phyloP scores from a whole-genome alignment of 1,140 invertebrate genomes.

The Oryzaephilus surinamensis region DNA sequence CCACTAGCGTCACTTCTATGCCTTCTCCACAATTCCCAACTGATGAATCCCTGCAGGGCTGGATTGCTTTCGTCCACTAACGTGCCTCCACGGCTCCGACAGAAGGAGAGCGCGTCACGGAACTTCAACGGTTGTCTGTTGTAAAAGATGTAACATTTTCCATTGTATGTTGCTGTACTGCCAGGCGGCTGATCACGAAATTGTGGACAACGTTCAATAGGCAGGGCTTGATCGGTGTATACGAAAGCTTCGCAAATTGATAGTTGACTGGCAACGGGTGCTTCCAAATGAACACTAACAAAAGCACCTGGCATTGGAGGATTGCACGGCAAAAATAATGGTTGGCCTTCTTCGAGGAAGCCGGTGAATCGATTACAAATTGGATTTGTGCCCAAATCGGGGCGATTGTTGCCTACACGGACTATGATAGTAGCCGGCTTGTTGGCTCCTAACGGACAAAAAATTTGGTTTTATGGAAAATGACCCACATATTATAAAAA shows the following conservation, averaged over 20 bases:
- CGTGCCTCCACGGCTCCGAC: slow-evolving; percentile 62
- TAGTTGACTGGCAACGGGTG: slow-evolving; percentile 54
- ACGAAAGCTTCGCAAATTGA: slow-evolving; percentile 94
- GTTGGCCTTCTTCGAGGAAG: slow-evolving; percentile 78
- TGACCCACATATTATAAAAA: no score
- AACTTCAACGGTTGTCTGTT: slow-evolving; percentile 77
- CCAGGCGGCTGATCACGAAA: slow-evolving; percentile 87
- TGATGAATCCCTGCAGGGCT: slow-evolving; percentile 85
- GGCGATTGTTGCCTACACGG: slow-evolving; percentile 87
- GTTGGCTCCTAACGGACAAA: slow-evolving; percentile 41
- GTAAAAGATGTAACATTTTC: slow-evolving; percentile 94
- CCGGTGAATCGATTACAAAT: slow-evolving; percentile 86
- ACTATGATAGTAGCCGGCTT: slow-evolving; percentile 80
- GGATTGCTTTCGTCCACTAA: slow-evolving; percentile 89
- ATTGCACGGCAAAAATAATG: slow-evolving; percentile 85
- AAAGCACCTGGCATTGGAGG: slow-evolving; percentile 92
- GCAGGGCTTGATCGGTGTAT: slow-evolving; percentile 88
- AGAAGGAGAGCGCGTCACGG: slow-evolving; percentile 69
- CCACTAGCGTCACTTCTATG: slow-evolving; percentile 83
- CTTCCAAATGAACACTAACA: slow-evolving; percentile 83
- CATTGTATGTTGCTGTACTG: slow-evolving; percentile 86
- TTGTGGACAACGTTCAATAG: slow-evolving; percentile 86
- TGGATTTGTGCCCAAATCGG: slow-evolving; percentile 84
- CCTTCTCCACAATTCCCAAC: slow-evolving; percentile 86
- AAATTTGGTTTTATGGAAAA: neutral